Percentiles rank a stretch among this genome's conserved stretches.
Evolutionary conservation across 2,797 vertebrate genomes (phyloP).

Genomic region (Spinus olivaceus): DNA sequence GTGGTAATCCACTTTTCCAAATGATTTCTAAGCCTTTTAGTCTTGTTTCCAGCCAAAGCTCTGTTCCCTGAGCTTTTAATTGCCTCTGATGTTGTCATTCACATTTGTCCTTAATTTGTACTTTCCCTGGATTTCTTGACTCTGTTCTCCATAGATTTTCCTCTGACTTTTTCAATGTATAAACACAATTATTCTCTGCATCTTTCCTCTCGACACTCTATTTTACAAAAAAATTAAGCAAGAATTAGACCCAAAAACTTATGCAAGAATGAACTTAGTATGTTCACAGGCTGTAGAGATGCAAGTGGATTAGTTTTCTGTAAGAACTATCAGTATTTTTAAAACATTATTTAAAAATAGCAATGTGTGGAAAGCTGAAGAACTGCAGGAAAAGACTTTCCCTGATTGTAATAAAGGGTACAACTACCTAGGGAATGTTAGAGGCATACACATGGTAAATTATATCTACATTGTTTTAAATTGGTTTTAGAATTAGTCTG

Average conservation of each 20-base stretch:
- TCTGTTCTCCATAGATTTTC: background rate
- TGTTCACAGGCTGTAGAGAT: background rate
- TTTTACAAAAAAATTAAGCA: background rate
- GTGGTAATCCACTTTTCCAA: background rate
- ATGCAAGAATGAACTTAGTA: background rate
- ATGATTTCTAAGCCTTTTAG: background rate
- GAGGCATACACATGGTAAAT: background rate
- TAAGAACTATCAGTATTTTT: background rate
- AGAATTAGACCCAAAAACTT: background rate
- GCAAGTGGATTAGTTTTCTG: background rate
- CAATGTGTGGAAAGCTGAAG: background rate
- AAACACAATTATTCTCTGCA: background rate
- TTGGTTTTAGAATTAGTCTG: constrained; percentile 19
- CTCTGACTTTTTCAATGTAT: background rate
- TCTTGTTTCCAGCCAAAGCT: background rate
- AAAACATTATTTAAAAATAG: background rate
- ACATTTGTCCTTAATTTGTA: background rate
- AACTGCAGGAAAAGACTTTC: background rate
- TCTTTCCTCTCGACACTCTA: background rate
- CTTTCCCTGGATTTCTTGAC: background rate
- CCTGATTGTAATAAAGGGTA: background rate
- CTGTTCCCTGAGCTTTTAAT: background rate
- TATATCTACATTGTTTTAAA: constrained; percentile 23
- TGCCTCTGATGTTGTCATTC: background rate
- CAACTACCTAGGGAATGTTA: background rate